Conservation (phyloP, 1,140 invertebrate species). For the Lucilia sericata region DNA sequence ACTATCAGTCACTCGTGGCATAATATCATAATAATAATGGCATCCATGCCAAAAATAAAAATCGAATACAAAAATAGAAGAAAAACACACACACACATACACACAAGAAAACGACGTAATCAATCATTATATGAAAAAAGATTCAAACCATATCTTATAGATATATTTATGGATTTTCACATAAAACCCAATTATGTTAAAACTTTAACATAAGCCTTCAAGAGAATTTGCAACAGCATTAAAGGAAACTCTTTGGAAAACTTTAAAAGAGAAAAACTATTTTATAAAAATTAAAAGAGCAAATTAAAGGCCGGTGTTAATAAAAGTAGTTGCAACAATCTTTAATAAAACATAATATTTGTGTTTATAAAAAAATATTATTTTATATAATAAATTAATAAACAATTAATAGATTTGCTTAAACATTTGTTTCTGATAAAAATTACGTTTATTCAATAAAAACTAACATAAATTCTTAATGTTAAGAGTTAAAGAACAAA, state of each 20-base stretch:
- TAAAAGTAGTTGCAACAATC: no score
- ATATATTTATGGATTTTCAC: neutral
- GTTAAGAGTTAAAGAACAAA: neutral
- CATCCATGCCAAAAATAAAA: conserved; percentile 1
- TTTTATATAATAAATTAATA: no score
- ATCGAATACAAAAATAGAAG: neutral
- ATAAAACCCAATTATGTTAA: neutral
- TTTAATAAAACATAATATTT: no score
- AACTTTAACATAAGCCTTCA: neutral
- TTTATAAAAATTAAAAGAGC: neutral
- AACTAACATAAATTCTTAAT: neutral
- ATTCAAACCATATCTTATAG: no score
- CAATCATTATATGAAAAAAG: neutral
- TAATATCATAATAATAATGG: neutral
- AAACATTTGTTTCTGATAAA: no score
- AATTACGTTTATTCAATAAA: no score
- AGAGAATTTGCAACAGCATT: no score
- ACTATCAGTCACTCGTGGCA: neutral
- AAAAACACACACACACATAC: neutral
- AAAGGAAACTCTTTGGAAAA: no score
- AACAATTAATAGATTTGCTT: no score
- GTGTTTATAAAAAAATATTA: no score
- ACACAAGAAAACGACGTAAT: neutral
- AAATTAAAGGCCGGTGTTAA: no score
- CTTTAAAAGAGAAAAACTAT: neutral